Base-by-base conservation (phyloP, 2,113 vertebrate species). In the Vicugna pacos region DNA sequence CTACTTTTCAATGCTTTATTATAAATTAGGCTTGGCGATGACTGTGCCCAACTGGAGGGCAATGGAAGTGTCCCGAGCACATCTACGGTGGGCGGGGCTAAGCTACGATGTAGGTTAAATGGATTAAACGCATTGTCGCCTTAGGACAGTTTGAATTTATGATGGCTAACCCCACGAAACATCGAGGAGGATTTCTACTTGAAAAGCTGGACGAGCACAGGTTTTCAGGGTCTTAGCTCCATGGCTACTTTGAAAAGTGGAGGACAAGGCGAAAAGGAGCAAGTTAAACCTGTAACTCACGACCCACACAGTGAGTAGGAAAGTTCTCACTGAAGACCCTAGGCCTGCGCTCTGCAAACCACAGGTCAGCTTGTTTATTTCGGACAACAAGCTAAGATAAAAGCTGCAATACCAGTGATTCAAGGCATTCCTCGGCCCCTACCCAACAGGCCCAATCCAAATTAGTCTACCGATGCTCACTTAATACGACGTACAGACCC, bases 251-350 rank as follows among this genome's bases (percentile, higher is more conserved):
- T 58, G 88, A 83, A 69, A 22, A 67, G 62, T 3, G 20, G 56
- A 82, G 50, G 65, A 91, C 60, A 79, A 83, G 32, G 46, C 26
- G 14, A 46, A 73, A 75, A 50, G 3, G 11, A 42, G 19, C 13
- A 73, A 80, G 60, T 64, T 85, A 76, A 89, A 83, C 48, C 22
- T 75, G 65, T 76, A 58, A 60, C 54, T 85, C 75, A 69, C 42
- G 8, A 62, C 67, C n/a, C 16, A 87, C 16, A 6, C 56, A 58
- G 6, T 56, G 4, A 96, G 11, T 89, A 32, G 52, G 52, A 60
- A 76, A 46, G 70, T 35, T 76, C 50, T 75, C 50, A 46, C 80
- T 62, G 20, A 60, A 94, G 32, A 46, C 28, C 32, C 81, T 38
- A 46, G 64, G 32, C 28, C 22, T 60, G 13, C 20, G 38, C 46